Evolutionary conservation across 2,113 vertebrate species (phyloP).

Genomic region (Podarcis cretensis): DNA sequence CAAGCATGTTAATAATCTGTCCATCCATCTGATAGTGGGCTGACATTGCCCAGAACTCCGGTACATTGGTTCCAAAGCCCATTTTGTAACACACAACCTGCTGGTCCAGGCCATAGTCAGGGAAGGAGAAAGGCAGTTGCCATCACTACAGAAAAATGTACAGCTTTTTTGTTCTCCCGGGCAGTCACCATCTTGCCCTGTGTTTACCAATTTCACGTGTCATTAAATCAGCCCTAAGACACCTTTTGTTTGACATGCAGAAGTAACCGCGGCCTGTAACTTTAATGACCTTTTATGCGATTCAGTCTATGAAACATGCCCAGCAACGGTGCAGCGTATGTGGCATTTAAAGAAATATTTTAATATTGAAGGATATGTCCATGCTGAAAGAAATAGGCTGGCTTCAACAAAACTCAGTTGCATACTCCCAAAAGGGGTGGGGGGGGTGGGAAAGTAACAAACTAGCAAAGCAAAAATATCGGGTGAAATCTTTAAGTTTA

Average conservation of each 20-base stretch:
- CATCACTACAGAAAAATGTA: slow-evolving; percentile 27
- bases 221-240: slow-evolving; percentile 35
- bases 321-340: slow-evolving; percentile 24
- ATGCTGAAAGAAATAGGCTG: slow-evolving; percentile 30
- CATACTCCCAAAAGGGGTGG: neutral
- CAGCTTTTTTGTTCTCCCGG: slow-evolving; percentile 17
- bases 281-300: slow-evolving; percentile 58
- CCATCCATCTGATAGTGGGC: neutral
- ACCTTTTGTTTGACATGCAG: slow-evolving; percentile 40
- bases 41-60: neutral
- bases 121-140: slow-evolving; percentile 9
- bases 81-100: neutral
- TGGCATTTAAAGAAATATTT: slow-evolving; percentile 55
- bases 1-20: neutral
- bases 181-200: slow-evolving; percentile 35
- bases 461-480: neutral
- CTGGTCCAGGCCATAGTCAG: neutral
- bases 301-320: slow-evolving; percentile 40
- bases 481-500: slow-evolving; percentile 8
- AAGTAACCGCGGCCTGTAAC: slow-evolving; percentile 35
- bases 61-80: neutral
- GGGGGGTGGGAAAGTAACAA: neutral
- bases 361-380: slow-evolving; percentile 35
- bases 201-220: slow-evolving; percentile 43
- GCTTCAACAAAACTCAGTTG: slow-evolving; percentile 28